Base-by-base conservation (phyloP, 2,797 vertebrate species). In the Psittacula derbiana region DNA sequence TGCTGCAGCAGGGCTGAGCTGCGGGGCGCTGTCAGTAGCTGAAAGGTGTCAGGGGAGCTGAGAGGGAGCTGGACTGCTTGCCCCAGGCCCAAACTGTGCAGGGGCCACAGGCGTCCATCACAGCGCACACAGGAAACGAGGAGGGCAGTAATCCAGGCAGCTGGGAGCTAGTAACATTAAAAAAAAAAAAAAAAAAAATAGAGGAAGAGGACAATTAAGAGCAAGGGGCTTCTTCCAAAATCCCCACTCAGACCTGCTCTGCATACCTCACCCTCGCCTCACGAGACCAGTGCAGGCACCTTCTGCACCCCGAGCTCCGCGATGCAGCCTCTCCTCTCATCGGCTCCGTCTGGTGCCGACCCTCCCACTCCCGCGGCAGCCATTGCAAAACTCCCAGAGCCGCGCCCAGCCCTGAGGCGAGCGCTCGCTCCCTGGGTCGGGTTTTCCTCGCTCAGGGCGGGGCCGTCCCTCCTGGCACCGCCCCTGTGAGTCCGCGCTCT, bases 381-480 rank as follows among this genome's bases (percentile, higher is more conserved):
- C 53, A 10, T 2, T 23, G 12, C 31, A n/a, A 2, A 13, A 2
- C 18, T 8, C 5, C 12, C 19, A 6, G 3, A 13, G 7, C 50
- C 3, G 4, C 4, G 6, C 27, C 50, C 17, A 4, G 10, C 28
- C 16, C 50, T 30, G 27, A 17, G 4, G 2, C 28, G 4, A 23
- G 9, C 31, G 9, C n/a, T 15, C 6, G 4, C 6, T 2, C 20
- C n/a, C 8, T 3, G 20, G 9, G 6, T 3, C 12, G 20, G n/a
- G 4, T 33, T 57, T 23, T 33, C 13, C n/a, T n/a, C 15, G 31
- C 13, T 55, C 20, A 15, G 12, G 8, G 53, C 20, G 8, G 12
- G 12, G 31, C 53, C 20, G 12, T 6, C 30, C 50, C 17, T 31
- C 28, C 50, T 53, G 50, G 50, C 17, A 10, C 12, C 12, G 31